Base-by-base conservation (phyloP, 2,888 invertebrate genomes). In the Acleris laterana region DNA sequence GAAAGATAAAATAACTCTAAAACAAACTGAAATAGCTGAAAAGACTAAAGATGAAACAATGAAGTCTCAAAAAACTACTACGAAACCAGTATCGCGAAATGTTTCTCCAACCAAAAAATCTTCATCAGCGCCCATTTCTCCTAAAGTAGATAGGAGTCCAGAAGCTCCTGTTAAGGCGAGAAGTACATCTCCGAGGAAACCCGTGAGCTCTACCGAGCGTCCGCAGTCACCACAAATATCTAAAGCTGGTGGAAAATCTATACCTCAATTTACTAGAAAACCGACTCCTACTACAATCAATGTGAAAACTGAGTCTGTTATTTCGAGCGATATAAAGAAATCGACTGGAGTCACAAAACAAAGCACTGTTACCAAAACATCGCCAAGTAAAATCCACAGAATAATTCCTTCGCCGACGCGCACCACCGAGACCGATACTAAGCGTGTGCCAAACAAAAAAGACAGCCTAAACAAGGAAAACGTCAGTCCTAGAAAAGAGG, bases 141-240 rank as follows among this genome's bases (percentile, higher is more conserved):
- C 72, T 61, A 81, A 82, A 67, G 64, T 68, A 17, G 80, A 83
- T 7, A 83, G 77, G 64, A 77, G 68, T 46, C 73, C 80, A 20
- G 85, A 86, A 25, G 78, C 79, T 20, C 76, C 80, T 28, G 76
- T 77, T 3, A 89, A 87, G 75, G 73, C 81, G 6, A 85, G 91
- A 71, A 89, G 89, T 65, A 79, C 82, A 65, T 90, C 92, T 1
- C 90, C 92, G 2, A 88, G 87, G 71, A 93, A 92, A 76, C 76
- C 82, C 6, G 48, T 82, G 1, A 75, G 80, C 6, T 74, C 81
- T 3, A 71, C 64, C 53, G 90, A 89, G 49, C 79, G 87, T 16
- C 85, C 91, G 5, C 87, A 85, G 48, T 91, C 90, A 6, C 90
- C 90, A 11, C 88, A 86, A 71, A 76, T 82, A n/a, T 70, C 78